Base-by-base conservation (phyloP, 2,888 invertebrate genomes). In the Opisthograptis luteolata region DNA sequence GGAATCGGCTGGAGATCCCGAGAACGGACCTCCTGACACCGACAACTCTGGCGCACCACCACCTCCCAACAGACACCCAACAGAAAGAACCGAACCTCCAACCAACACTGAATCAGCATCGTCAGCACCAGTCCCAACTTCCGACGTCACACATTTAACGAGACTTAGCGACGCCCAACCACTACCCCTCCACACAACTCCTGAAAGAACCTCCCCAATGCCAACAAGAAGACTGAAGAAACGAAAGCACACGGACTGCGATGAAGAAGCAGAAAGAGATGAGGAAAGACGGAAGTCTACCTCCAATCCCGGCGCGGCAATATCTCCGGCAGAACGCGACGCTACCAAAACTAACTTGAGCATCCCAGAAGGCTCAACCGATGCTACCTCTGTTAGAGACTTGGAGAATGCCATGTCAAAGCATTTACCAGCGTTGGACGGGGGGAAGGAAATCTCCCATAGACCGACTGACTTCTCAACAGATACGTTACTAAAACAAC, bases 361-460 rank as follows among this genome's bases (percentile, higher is more conserved):
- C 8, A 81, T 90, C 40, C 85, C 85, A 7, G 85, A 84, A 72
- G 79, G 83, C 7, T 68, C 82, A 0, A 76, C 85, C 0, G 91
- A 91, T 30, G 88, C 88, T 0, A 92, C 93, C 0, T 96, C 97
- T 1, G 97, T 97, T 0, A 97, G 97, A 82, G 98, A 98, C 70
- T 90, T 98, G 64, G 98, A 98, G 81, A 97, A 98, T 73, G 98
- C 97, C 32, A 98, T 98, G 98, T 98, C 98, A 12, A 98, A 98
- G 75, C 98, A 98, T 87, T 88, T 98, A 48, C 96, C 96, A 0
- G 79, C 92, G 32, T 82, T 93, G 61, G 91, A 91, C 42, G 88
- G 87, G 0, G 88, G 87, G 0, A 89, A 91, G 47, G 88, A 91
- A 70, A 85, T 92, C 37, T 84, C 92, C 0, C 94, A 95, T 69